These are phyloP conservation scores for Hymenochirus boettgeri DNA, from an alignment of 2,113 vertebrate species.

Conservation along the genomic window DNA sequence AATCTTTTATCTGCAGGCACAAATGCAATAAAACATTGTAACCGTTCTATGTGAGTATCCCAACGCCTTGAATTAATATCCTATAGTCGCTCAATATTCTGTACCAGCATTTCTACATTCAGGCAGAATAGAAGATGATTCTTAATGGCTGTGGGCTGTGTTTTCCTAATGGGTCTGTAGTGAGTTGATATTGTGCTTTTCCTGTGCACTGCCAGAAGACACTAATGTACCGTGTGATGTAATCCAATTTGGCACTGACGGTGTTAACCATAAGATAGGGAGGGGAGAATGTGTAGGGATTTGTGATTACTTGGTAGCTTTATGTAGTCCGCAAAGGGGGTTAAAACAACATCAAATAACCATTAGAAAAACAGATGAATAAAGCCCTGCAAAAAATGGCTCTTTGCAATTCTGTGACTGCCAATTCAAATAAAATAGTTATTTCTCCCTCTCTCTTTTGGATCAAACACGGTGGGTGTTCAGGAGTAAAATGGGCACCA, in stretches of 20 bases:
- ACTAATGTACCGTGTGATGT: conserved; percentile 22
- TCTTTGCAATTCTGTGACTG: background rate
- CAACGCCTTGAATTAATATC: conserved; percentile 24
- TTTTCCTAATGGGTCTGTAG: conserved; percentile 31
- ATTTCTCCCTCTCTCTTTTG: no score
- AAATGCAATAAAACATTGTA: conserved; percentile 16
- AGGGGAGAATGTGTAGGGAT: background rate
- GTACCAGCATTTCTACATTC: conserved; percentile 24
- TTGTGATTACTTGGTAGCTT: conserved; percentile 3
- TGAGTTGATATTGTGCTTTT: conserved; percentile 38
- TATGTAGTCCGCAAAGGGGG: conserved; percentile 7
- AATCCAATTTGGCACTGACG: conserved; percentile 30
- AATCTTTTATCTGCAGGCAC: background rate
- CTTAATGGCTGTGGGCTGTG: conserved; percentile 37
- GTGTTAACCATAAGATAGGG: conserved; percentile 18
- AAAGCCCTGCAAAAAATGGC: background rate
- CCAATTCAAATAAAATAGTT: background rate
- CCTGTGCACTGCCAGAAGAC: conserved; percentile 16
- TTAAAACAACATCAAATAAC: conserved; percentile 6
- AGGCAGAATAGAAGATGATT: conserved; percentile 34
- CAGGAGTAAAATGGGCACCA: no score
- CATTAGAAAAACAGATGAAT: conserved; percentile 8
- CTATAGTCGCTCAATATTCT: conserved; percentile 19
- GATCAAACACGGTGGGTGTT: no score
- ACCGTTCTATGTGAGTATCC: conserved; percentile 7